Percentiles rank a stretch among this genome's conserved stretches.
Evolutionary conservation across 2,797 vertebrate genomes (phyloP).

Genomic region (Chanos chanos): DNA sequence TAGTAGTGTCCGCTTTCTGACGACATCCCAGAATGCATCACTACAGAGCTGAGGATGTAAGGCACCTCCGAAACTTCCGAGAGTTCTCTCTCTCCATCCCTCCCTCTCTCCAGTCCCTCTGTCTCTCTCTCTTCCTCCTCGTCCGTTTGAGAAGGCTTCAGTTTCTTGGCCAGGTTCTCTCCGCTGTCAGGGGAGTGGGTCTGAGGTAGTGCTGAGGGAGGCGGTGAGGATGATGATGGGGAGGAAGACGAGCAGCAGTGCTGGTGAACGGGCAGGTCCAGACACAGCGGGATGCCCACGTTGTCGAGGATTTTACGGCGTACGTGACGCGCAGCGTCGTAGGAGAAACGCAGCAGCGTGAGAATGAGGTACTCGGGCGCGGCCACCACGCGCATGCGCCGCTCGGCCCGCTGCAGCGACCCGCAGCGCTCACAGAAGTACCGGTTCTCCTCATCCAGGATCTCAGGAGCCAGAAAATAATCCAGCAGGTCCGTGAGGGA

Average conservation of each 20-base stretch:
- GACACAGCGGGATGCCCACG: constrained; percentile 84
- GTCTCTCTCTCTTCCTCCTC: constrained; percentile 51
- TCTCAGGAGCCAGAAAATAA: constrained; percentile 95
- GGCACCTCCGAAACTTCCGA: constrained; percentile 69
- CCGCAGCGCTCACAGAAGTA: constrained; percentile 95
- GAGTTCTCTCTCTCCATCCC: neutral
- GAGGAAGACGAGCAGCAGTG: constrained; percentile 37
- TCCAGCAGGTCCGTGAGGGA: constrained; percentile 92
- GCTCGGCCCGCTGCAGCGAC: constrained; percentile 92
- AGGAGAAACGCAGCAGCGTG: constrained; percentile 93
- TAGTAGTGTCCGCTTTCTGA: constrained; percentile 99
- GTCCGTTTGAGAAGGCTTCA: constrained; percentile 87
- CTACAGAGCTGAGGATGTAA: constrained; percentile 89
- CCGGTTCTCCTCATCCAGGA: constrained; percentile 93
- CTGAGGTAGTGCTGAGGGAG: constrained; percentile 70
- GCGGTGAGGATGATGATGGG: constrained; percentile 16
- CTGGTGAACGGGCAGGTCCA: constrained; percentile 78
- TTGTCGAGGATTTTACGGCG: constrained; percentile 95
- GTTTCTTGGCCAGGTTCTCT: constrained; percentile 94
- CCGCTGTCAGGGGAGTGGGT: constrained; percentile 82
- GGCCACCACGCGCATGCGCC: constrained; percentile 87
- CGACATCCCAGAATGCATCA: constrained; percentile 95
- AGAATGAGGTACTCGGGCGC: constrained; percentile 97
- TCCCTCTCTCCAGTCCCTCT: constrained; percentile 57
- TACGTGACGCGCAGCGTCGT: constrained; percentile 91